A percentile compares a stretch with the other conserved stretches of the same genome.
phyloP scores from a whole-genome alignment of 1,140 invertebrate genomes.

The Brachionus koreanus region DNA sequence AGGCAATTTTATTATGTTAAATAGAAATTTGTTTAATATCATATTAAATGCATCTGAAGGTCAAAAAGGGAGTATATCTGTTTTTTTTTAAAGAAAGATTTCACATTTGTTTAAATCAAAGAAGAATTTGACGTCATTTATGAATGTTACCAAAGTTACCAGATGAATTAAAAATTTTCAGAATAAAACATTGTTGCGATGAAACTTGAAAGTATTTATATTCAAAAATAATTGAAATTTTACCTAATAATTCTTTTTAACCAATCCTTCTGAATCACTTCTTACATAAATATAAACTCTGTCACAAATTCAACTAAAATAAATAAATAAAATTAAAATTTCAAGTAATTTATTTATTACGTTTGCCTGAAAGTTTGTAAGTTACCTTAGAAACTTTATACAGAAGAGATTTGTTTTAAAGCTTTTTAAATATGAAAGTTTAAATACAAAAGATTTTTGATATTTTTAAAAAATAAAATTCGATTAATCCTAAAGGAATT shows the following conservation, averaged over 20 bases:
- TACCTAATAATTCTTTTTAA: neutral
- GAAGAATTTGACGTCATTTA: neutral
- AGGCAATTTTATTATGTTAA: neutral
- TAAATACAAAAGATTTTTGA: neutral
- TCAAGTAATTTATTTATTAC: neutral
- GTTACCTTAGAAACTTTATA: constrained; percentile 26
- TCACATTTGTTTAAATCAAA: neutral
- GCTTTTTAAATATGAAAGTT: neutral
- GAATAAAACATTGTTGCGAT: neutral
- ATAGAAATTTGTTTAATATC: neutral
- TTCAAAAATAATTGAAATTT: neutral
- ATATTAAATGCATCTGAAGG: neutral
- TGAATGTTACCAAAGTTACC: neutral
- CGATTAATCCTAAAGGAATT: neutral
- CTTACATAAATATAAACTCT: neutral
- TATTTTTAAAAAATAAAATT: neutral
- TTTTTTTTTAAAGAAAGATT: neutral
- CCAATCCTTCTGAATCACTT: neutral
- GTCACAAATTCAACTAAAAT: neutral
- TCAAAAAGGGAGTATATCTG: neutral
- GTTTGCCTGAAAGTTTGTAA: neutral
- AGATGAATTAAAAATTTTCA: neutral
- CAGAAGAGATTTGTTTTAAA: neutral
- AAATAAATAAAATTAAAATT: constrained; percentile 21
- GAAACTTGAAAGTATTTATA: neutral